Evolutionary conservation across 2,888 invertebrate species (phyloP).

Genomic region (Frankliniella intonsa): DNA sequence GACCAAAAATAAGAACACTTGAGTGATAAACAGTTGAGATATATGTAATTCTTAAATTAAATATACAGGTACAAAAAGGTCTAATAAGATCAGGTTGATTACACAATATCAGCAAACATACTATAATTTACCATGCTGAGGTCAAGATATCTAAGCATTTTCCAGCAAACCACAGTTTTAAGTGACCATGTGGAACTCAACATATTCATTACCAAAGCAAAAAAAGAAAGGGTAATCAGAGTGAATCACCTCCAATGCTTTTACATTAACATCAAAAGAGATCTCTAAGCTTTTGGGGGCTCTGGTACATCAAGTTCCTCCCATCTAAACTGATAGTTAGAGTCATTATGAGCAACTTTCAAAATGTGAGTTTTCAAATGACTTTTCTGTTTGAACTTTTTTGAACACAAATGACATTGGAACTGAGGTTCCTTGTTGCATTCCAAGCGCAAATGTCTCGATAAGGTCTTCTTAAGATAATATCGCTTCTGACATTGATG

Average conservation of each 20-base stretch:
- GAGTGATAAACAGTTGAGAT: neutral
- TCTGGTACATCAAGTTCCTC: neutral
- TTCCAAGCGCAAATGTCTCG: neutral
- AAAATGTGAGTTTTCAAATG: neutral
- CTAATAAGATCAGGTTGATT: no score
- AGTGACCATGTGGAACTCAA: no score
- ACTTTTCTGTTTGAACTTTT: slow-evolving; percentile 28
- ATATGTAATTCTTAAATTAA: neutral
- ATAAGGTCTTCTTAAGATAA: neutral
- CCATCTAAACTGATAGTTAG: neutral
- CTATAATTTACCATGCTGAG: no score
- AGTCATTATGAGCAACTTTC: slow-evolving; percentile 2
- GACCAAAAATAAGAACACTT: neutral
- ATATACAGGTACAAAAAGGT: neutral
- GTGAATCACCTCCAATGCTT: neutral
- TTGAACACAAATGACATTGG: slow-evolving; percentile 36
- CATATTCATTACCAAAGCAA: neutral
- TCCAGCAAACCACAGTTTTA: no score
- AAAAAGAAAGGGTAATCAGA: neutral
- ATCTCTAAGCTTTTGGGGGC: neutral
- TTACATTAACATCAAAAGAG: neutral
- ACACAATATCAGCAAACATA: no score
- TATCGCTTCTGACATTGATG: slow-evolving; percentile 8
- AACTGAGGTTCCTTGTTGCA: slow-evolving; percentile 2
- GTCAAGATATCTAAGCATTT: no score